Conservation (phyloP, 1,140 invertebrate genomes). For the Drosophila tristis region DNA sequence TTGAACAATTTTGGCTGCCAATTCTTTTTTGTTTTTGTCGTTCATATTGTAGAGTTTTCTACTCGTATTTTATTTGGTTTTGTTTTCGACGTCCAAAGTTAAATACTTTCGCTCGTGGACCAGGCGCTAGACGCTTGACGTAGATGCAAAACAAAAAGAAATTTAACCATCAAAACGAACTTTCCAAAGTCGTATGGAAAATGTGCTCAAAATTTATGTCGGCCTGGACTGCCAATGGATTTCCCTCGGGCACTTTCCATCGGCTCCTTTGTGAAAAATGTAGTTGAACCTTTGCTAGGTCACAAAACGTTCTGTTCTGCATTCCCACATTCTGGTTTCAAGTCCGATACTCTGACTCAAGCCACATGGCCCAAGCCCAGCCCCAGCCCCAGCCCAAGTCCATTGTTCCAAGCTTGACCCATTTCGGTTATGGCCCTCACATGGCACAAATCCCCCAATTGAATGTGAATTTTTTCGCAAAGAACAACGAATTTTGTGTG, state of each 20-base stretch:
- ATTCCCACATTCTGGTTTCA: conserved; percentile 1
- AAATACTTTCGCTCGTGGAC: conserved; percentile 43
- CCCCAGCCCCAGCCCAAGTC: not conserved
- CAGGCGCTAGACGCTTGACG: conserved; percentile 25
- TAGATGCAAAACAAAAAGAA: conserved; percentile 26
- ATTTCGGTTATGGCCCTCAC: not conserved
- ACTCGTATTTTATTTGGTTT: not conserved
- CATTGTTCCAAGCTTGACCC: not conserved
- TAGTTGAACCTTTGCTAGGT: not conserved
- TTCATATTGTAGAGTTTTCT: too few species aligned
- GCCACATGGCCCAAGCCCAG: not conserved
- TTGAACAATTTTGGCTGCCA: too few species aligned
- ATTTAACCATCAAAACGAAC: conserved; percentile 5
- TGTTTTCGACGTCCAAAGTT: conserved; percentile 6
- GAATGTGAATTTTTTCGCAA: conserved; percentile 14
- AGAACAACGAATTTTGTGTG: not conserved
- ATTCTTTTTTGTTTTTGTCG: too few species aligned
- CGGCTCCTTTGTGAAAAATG: too few species aligned
- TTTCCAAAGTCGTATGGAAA: conserved; percentile 30
- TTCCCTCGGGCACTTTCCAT: not conserved
- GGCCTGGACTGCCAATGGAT: not conserved
- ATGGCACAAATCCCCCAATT: not conserved
- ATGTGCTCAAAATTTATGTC: conserved; percentile 1
- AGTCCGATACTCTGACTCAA: too few species aligned
- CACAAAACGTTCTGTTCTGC: conserved; percentile 5